phyloP scores from a whole-genome alignment of 2,888 invertebrate species.

The Prosopocoilus inquinatus region DNA sequence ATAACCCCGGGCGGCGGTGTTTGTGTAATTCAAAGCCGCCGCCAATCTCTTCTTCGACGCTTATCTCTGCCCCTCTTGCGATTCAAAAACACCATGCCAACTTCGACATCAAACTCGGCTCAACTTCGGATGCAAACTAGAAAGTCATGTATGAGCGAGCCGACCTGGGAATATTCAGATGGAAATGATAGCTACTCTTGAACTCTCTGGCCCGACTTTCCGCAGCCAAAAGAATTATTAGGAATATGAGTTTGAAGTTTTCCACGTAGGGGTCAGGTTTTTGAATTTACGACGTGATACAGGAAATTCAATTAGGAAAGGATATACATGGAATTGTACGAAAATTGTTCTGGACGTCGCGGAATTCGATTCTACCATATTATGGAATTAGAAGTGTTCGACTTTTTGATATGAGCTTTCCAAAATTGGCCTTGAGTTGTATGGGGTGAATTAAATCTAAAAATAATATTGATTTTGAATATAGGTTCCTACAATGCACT shows the following conservation, averaged over 20 bases:
- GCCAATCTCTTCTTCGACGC: not conserved
- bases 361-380: too few relatives aligned
- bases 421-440: too few relatives aligned
- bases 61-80: not conserved
- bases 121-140: not conserved
- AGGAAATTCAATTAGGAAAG: not conserved
- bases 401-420: too few relatives aligned
- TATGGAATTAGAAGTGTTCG: too few relatives aligned
- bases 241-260: not conserved
- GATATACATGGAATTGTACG: not conserved
- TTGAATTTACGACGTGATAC: not conserved
- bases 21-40: not conserved
- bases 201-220: constrained; percentile 1
- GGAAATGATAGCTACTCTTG: constrained; percentile 4
- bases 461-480: too few relatives aligned
- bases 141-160: constrained; percentile 1
- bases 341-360: too few relatives aligned
- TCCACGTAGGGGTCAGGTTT: not conserved
- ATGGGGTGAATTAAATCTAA: too few relatives aligned
- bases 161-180: constrained; percentile 4
- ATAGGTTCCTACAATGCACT: too few relatives aligned
- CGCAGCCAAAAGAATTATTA: not conserved
- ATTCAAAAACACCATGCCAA: not conserved
- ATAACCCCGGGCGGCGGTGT: not conserved
- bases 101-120: constrained; percentile 1